phyloP scores from a whole-genome alignment of 2,113 vertebrate genomes.

The Turnix velox region DNA sequence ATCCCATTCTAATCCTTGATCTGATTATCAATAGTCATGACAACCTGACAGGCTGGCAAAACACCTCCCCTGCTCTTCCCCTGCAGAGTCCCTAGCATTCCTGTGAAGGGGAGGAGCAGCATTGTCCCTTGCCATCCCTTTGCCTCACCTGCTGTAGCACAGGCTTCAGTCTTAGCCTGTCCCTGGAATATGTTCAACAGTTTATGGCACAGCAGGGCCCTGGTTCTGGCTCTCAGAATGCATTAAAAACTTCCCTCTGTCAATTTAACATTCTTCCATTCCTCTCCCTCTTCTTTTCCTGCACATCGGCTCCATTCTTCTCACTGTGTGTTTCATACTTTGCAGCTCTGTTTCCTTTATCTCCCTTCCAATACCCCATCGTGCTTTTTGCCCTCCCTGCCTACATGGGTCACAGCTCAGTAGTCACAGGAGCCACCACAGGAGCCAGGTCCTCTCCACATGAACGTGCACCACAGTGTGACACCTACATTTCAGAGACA shows the following conservation, averaged over 20 bases:
- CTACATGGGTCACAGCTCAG: not conserved
- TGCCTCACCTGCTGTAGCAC: not conserved
- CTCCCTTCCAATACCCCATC: not conserved
- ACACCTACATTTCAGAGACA: not conserved
- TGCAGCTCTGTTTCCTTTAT: not conserved
- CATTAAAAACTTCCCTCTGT: not conserved
- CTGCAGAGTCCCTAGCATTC: fast-evolving
- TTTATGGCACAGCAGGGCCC: not conserved
- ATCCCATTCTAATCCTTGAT: not conserved
- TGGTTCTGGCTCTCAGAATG: not conserved
- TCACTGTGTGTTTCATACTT: not conserved
- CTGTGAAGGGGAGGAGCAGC: not conserved
- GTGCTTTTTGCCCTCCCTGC: not conserved
- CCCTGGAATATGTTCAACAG: not conserved
- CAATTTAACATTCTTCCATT: not conserved
- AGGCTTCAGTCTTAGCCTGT: not conserved
- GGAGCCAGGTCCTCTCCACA: fast-evolving
- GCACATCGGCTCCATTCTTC: not conserved
- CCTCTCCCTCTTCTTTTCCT: not conserved
- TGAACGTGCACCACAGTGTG: fast-evolving
- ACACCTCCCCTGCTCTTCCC: not conserved
- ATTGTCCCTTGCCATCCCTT: not conserved
- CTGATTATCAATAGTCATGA: fast-evolving
- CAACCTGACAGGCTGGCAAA: not conserved
- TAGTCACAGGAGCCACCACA: not conserved